These are phyloP conservation scores for Keiferia lycopersicella DNA, from an alignment of 2,888 invertebrate species.

Conservation along the genomic window DNA sequence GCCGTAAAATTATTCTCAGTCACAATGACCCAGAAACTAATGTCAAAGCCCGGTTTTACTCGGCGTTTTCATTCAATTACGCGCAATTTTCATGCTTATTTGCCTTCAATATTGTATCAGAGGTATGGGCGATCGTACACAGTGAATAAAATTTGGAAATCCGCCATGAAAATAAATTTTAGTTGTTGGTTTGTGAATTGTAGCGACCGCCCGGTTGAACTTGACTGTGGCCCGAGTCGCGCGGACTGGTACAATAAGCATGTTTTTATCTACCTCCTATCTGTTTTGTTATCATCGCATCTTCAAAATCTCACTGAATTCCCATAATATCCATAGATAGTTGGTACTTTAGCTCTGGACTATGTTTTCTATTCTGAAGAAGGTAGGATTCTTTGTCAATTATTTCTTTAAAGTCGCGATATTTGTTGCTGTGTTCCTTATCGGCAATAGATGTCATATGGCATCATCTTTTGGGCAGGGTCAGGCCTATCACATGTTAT, in stretches of 20 bases:
- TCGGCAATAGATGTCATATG: constrained; percentile 35
- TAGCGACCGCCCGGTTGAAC: constrained; percentile 40
- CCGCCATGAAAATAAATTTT: background rate
- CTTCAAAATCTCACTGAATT: constrained; percentile 56
- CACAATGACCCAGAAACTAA: constrained; percentile 74
- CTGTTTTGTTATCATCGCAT: constrained; percentile 64
- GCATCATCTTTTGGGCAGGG: constrained; percentile 40
- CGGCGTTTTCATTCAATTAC: constrained; percentile 56
- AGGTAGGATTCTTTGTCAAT: constrained; percentile 49
- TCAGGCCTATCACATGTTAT: constrained; percentile 36
- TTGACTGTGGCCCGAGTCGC: constrained; percentile 37
- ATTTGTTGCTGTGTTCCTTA: constrained; percentile 34
- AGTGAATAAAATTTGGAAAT: constrained; percentile 4
- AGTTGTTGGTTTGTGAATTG: constrained; percentile 11
- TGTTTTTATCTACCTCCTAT: constrained; percentile 70
- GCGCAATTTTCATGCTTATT: constrained; percentile 47
- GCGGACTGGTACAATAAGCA: constrained; percentile 34
- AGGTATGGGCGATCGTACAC: background rate
- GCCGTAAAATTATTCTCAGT: constrained; percentile 58
- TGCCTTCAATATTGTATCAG: constrained; percentile 29
- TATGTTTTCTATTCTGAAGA: constrained; percentile 72
- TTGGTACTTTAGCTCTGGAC: constrained; percentile 42
- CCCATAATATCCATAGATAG: constrained; percentile 42
- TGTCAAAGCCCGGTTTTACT: constrained; percentile 77
- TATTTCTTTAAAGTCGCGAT: constrained; percentile 32